Evolutionary conservation across 2,888 invertebrate genomes (phyloP).

Genomic region (Neoitamus cyanurus): DNA sequence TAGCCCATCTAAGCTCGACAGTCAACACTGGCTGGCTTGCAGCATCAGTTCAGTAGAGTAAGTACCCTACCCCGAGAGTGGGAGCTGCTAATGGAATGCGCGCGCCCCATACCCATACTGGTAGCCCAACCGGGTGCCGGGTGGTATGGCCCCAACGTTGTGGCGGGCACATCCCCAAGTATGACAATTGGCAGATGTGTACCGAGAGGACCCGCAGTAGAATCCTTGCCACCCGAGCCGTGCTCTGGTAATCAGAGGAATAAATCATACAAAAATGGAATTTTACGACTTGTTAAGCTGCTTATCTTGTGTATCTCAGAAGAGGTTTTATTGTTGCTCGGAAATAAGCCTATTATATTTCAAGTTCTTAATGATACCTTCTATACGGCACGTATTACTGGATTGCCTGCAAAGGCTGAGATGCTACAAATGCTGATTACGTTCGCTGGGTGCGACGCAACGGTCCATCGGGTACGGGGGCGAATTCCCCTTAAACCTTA

Average conservation of each 20-base stretch:
- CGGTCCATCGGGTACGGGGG: neutral
- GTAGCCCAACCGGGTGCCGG: neutral
- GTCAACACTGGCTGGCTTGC: slow-evolving; percentile 3
- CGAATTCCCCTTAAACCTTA: neutral
- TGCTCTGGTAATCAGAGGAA: slow-evolving; percentile 24
- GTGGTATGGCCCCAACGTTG: neutral
- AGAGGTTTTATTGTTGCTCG: slow-evolving; percentile 31
- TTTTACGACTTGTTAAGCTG: slow-evolving; percentile 42
- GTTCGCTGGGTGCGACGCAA: neutral
- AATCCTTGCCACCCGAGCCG: neutral
- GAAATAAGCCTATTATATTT: slow-evolving; percentile 30
- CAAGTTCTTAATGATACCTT: slow-evolving; percentile 26
- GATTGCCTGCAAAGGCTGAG: neutral
- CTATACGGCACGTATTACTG: neutral
- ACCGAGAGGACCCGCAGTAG: neutral
- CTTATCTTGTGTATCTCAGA: slow-evolving; percentile 20
- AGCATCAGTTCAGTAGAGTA: neutral
- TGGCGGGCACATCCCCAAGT: neutral
- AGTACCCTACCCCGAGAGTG: neutral
- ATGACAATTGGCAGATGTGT: slow-evolving; percentile 40
- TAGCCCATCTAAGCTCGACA: neutral
- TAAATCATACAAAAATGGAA: slow-evolving; percentile 43
- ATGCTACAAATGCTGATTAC: neutral
- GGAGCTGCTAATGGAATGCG: neutral
- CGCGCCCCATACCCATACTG: neutral